Evolutionary conservation across 2,888 invertebrate species (phyloP).

Genomic region (Tridacna crocea): DNA sequence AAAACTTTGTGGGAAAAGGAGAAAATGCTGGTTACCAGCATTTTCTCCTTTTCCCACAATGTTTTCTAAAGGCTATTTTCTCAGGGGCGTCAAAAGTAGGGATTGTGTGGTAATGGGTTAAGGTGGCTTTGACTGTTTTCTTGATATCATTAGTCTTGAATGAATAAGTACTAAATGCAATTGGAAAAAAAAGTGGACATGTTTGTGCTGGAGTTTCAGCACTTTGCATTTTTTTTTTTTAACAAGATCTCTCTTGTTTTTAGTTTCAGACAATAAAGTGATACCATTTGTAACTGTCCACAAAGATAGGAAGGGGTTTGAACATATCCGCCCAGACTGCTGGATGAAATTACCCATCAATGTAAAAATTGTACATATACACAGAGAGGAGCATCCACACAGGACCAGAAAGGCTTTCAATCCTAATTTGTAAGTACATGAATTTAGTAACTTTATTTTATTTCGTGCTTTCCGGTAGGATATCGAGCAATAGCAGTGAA

Average conservation of each 20-base stretch:
- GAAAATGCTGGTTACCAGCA: background rate
- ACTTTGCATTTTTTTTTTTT: too few relatives aligned
- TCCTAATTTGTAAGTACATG: constrained; percentile 92
- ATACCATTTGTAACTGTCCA: constrained; percentile 64
- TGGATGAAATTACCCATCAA: constrained; percentile 92
- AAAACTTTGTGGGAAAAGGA: background rate
- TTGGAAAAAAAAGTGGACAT: too few relatives aligned
- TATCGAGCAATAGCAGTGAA: too few relatives aligned
- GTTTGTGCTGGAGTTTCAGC: too few relatives aligned
- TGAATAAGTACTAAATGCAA: too few relatives aligned
- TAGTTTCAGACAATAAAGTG: constrained; percentile 50
- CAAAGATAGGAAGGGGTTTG: constrained; percentile 58
- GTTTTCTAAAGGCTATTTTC: too few relatives aligned
- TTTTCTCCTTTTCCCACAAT: background rate
- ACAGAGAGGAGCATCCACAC: constrained; percentile 88
- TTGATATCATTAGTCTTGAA: too few relatives aligned
- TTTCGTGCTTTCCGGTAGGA: too few relatives aligned
- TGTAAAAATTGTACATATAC: constrained; percentile 91
- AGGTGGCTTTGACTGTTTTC: too few relatives aligned
- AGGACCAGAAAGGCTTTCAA: constrained; percentile 89
- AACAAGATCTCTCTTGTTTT: background rate
- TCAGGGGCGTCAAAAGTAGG: too few relatives aligned
- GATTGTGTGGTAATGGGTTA: too few relatives aligned
- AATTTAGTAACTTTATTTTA: background rate
- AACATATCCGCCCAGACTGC: constrained; percentile 82